phyloP scores from a whole-genome alignment of 1,140 invertebrate genomes.

The Heliconius himera region DNA sequence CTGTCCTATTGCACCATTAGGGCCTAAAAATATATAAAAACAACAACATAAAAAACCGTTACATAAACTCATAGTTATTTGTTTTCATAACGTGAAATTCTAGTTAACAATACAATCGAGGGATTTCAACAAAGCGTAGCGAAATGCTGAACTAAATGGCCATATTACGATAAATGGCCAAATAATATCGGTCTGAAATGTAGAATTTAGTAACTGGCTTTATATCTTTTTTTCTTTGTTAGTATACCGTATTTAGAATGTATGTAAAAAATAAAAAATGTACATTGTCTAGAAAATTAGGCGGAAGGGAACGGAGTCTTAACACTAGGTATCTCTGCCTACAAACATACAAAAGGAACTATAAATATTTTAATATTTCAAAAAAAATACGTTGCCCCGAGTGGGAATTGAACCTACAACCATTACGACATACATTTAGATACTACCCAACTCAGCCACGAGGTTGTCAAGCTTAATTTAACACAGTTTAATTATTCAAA shows the following conservation, averaged over 20 bases:
- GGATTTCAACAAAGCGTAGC: neutral
- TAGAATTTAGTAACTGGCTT: neutral
- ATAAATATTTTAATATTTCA: too few relatives aligned
- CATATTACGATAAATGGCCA: neutral
- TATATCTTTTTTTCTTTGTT: neutral
- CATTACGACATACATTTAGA: neutral
- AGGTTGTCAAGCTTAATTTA: neutral
- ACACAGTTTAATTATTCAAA: neutral
- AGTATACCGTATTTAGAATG: too few relatives aligned
- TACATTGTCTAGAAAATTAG: too few relatives aligned
- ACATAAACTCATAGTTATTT: neutral
- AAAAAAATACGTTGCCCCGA: too few relatives aligned
- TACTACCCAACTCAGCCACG: neutral
- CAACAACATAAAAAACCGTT: neutral
- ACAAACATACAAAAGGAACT: too few relatives aligned
- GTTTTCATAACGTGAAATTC: conserved; percentile 11
- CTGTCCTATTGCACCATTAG: too few relatives aligned
- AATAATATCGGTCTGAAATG: neutral
- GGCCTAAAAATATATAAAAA: neutral
- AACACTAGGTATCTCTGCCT: too few relatives aligned
- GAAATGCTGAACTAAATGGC: conserved; percentile 4
- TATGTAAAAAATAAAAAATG: too few relatives aligned
- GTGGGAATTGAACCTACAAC: neutral
- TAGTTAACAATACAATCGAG: conserved; percentile 15
- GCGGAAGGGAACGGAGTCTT: too few relatives aligned